Percentiles rank a stretch among this genome's conserved stretches.
Evolutionary conservation across 2,797 vertebrate species (phyloP).

Genomic region (Falco concolor): DNA sequence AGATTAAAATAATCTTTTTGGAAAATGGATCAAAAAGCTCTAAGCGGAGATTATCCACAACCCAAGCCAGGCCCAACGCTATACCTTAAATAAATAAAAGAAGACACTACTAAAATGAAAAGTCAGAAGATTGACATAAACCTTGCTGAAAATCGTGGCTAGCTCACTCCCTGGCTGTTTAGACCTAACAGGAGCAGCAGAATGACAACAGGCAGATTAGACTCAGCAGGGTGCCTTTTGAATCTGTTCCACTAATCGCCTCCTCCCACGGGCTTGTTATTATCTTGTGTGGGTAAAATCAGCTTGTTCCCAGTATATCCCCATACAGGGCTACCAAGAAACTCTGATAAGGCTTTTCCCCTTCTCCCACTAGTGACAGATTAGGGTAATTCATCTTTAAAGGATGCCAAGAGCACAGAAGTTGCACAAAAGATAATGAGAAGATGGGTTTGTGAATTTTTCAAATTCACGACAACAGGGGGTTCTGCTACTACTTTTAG

Average conservation of each 20-base stretch:
- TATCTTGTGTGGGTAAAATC: not conserved
- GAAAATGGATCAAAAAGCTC: conserved; percentile 60
- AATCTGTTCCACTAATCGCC: not conserved
- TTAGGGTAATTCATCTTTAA: not conserved
- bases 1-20: conserved; percentile 63
- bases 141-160: not conserved
- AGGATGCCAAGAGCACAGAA: not conserved
- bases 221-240: not conserved
- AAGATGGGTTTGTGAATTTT: not conserved
- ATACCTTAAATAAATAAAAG: conserved; percentile 24
- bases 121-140: conserved; percentile 30
- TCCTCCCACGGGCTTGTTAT: not conserved
- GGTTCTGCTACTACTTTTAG: not conserved
- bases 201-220: conserved; percentile 15
- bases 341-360: not conserved
- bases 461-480: not conserved
- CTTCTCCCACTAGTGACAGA: not conserved
- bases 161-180: not conserved
- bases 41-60: conserved; percentile 53
- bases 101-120: not conserved
- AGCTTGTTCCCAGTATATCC: not conserved
- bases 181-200: not conserved
- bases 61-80: not conserved
- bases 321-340: not conserved
- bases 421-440: not conserved